Conservation (phyloP, 2,113 vertebrate genomes). For the Gadus chalcogrammus region DNA sequence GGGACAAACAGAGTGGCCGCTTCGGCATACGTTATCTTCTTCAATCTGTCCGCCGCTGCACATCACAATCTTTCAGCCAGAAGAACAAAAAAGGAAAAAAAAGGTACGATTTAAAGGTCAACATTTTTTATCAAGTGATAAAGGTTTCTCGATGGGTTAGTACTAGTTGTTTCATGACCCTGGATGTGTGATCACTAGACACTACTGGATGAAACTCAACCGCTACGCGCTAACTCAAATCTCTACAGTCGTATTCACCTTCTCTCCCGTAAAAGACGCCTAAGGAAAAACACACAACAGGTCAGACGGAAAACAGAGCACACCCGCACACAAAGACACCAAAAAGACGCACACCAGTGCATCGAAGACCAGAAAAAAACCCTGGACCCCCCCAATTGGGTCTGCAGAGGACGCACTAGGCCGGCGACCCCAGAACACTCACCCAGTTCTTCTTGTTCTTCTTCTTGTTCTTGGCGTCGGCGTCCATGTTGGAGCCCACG, state of each 20-base stretch:
- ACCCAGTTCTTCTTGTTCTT: conserved; percentile 99
- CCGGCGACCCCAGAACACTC: conserved; percentile 34
- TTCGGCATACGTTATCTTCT: conserved; percentile 46
- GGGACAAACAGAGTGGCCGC: neutral
- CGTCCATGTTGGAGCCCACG: conserved; percentile 92
- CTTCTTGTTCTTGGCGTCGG: conserved; percentile 84
- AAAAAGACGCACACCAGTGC: too few species aligned
- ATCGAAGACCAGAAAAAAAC: conserved; percentile 8
- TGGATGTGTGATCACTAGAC: neutral
- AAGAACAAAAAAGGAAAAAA: conserved; percentile 6
- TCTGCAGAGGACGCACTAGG: neutral
- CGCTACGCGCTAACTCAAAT: neutral
- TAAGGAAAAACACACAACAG: conserved; percentile 35
- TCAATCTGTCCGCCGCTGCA: conserved; percentile 72
- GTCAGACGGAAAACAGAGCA: conserved; percentile 35
- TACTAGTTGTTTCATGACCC: too few species aligned
- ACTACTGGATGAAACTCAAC: neutral
- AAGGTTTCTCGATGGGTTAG: neutral
- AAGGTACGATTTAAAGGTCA: neutral
- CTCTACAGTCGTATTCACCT: conserved; percentile 60
- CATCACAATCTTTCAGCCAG: conserved; percentile 60
- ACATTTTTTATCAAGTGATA: neutral
- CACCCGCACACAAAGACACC: neutral
- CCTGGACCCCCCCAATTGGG: neutral
- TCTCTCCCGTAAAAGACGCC: conserved; percentile 72